A percentile compares a stretch with the other conserved stretches of the same genome.
Evolutionary conservation across 2,113 vertebrate genomes (phyloP).

Genomic region (Puntigrus tetrazona): DNA sequence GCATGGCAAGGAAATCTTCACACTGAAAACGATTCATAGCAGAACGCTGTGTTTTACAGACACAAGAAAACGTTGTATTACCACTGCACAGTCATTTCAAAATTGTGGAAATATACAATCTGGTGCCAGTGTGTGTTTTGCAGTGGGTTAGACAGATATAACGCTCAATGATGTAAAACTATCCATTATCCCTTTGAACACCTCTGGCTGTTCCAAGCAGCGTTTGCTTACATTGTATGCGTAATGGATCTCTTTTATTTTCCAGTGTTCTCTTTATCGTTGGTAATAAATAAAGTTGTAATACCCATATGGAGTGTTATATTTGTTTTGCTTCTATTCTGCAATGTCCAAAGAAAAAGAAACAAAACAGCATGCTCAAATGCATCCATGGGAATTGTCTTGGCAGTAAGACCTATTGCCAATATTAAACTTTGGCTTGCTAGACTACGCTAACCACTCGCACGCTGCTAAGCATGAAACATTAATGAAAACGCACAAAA

Average conservation of each 20-base stretch:
- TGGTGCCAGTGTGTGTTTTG: background rate
- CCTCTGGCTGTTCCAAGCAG: background rate
- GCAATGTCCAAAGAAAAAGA: conserved; percentile 49
- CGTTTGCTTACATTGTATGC: conserved; percentile 25
- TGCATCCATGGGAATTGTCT: conserved; percentile 52
- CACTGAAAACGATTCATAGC: background rate
- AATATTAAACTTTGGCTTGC: conserved; percentile 55
- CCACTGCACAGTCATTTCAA: background rate
- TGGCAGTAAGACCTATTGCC: conserved; percentile 55
- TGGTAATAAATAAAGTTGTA: conserved; percentile 36
- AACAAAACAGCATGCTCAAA: conserved; percentile 43
- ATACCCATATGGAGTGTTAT: conserved; percentile 6
- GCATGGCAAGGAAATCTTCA: background rate
- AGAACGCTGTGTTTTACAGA: background rate
- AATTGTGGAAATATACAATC: conserved; percentile 21
- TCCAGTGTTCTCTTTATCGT: conserved; percentile 31
- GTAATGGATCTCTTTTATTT: conserved; percentile 36
- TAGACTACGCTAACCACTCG: conserved; percentile 43
- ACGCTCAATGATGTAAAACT: background rate
- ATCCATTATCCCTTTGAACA: background rate
- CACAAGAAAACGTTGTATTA: background rate
- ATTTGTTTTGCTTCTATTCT: conserved; percentile 40
- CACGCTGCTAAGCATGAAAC: conserved; percentile 51
- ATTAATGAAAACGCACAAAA: conserved; percentile 49
- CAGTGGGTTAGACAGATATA: background rate